These are phyloP conservation scores for Centropristis striata DNA, from an alignment of 2,113 vertebrate species.

Conservation along the genomic window DNA sequence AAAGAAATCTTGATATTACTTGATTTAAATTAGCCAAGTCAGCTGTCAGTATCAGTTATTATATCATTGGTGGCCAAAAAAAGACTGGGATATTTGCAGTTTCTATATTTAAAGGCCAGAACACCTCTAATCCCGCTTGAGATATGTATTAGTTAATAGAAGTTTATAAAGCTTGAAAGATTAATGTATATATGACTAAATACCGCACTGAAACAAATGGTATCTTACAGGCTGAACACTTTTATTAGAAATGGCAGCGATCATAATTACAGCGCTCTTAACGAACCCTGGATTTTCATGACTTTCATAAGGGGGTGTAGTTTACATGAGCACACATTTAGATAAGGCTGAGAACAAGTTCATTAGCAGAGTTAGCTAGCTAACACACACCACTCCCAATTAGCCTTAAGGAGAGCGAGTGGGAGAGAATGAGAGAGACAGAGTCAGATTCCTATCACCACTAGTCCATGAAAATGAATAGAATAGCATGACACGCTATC, in stretches of 20 bases:
- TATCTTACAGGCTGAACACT: conserved; percentile 16
- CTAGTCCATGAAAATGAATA: conserved; percentile 80
- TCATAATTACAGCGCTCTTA: conserved; percentile 52
- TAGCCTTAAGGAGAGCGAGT: conserved; percentile 82
- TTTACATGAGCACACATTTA: conserved; percentile 75
- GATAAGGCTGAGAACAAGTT: conserved; percentile 86
- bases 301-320: conserved; percentile 77
- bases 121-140: background rate
- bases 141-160: background rate
- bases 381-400: conserved; percentile 80
- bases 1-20: too few relatives aligned
- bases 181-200: conserved; percentile 3
- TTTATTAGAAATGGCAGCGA: conserved; percentile 30
- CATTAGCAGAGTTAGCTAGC: conserved; percentile 85
- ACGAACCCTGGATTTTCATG: conserved; percentile 70
- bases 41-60: background rate
- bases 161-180: background rate
- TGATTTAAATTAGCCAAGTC: too few relatives aligned
- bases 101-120: background rate
- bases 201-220: background rate
- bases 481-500: conserved; percentile 82
- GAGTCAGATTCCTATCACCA: conserved; percentile 83
- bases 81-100: background rate
- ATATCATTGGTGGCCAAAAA: background rate
- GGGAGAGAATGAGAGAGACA: conserved; percentile 67